A percentile compares a stretch with the other conserved stretches of the same genome.
These are phyloP conservation scores for Homarus gammarus DNA, from an alignment of 2,888 invertebrate species.

Conservation along the genomic window DNA sequence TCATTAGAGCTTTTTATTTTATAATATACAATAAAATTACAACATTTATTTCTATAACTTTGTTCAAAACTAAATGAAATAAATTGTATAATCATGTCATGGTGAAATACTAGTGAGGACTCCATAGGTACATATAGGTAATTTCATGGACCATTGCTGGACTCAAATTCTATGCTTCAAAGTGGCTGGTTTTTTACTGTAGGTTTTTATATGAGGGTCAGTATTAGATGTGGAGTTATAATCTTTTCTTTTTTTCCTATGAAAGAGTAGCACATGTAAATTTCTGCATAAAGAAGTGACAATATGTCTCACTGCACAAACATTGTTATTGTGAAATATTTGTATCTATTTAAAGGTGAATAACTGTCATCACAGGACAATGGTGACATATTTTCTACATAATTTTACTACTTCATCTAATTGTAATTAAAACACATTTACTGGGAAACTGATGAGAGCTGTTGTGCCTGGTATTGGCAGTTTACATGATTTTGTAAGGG, in stretches of 20 bases:
- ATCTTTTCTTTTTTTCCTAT: constrained; percentile 48
- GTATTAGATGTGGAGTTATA: constrained; percentile 71
- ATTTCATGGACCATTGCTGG: constrained; percentile 53
- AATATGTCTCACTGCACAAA: constrained; percentile 74
- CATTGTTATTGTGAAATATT: constrained; percentile 73
- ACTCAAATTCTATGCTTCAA: constrained; percentile 52
- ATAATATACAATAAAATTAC: not conserved
- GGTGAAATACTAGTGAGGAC: constrained; percentile 36
- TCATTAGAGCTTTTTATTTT: not conserved
- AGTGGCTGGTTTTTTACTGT: constrained; percentile 71
- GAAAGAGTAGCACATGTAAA: constrained; percentile 71
- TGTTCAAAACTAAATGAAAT: constrained; percentile 19
- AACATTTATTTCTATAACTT: not conserved
- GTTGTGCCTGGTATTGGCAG: constrained; percentile 42
- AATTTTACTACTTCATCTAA: constrained; percentile 74
- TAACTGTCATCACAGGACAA: constrained; percentile 61
- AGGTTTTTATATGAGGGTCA: constrained; percentile 73
- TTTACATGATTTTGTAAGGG: constrained; percentile 59
- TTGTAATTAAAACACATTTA: constrained; percentile 73
- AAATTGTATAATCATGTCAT: constrained; percentile 17
- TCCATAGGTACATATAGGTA: constrained; percentile 35
- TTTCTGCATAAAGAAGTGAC: constrained; percentile 68
- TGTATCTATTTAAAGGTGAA: constrained; percentile 68
- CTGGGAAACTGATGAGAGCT: constrained; percentile 55
- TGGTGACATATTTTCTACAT: constrained; percentile 72